These are phyloP conservation scores for Onthophagus taurus DNA, from an alignment of 1,140 invertebrate genomes.

Conservation along the genomic window DNA sequence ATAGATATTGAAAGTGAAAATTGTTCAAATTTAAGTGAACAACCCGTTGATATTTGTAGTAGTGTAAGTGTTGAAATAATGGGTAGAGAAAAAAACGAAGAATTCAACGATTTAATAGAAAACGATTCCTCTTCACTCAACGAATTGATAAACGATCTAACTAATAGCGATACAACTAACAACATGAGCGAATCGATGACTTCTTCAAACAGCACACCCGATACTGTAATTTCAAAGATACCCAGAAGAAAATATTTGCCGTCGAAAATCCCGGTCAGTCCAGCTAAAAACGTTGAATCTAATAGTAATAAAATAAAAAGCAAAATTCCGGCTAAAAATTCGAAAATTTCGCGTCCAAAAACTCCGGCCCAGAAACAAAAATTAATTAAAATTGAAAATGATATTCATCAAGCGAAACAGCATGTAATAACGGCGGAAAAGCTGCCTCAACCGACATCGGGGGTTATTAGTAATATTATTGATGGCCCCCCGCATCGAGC, in stretches of 20 bases:
- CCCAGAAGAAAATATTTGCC: constrained; percentile 26
- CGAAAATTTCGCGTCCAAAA: constrained; percentile 20
- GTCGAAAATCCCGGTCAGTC: constrained; percentile 28
- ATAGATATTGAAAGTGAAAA: constrained; percentile 38
- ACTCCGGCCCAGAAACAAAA: constrained; percentile 17
- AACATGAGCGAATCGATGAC: constrained; percentile 51
- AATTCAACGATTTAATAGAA: constrained; percentile 13
- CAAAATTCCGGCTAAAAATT: constrained; percentile 31
- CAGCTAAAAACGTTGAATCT: constrained; percentile 4
- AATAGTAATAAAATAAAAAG: constrained; percentile 28
- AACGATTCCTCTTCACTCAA: constrained; percentile 10
- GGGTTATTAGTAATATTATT: constrained; percentile 37
- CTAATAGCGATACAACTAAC: constrained; percentile 14
- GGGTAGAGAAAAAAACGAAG: constrained; percentile 17
- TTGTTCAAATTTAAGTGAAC: constrained; percentile 32
- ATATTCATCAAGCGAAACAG: too few relatives aligned
- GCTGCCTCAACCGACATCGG: constrained; percentile 27
- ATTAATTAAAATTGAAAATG: constrained; percentile 12
- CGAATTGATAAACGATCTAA: constrained; percentile 26
- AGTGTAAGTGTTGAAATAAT: constrained; percentile 32
- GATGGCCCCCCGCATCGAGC: constrained; percentile 39
- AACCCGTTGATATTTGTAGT: constrained; percentile 35
- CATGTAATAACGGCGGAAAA: constrained; percentile 32
- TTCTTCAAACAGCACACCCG: constrained; percentile 53
- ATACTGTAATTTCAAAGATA: constrained; percentile 43